Evolutionary conservation across 2,888 invertebrate genomes (phyloP).

Genomic region (Eremobia ochroleuca): DNA sequence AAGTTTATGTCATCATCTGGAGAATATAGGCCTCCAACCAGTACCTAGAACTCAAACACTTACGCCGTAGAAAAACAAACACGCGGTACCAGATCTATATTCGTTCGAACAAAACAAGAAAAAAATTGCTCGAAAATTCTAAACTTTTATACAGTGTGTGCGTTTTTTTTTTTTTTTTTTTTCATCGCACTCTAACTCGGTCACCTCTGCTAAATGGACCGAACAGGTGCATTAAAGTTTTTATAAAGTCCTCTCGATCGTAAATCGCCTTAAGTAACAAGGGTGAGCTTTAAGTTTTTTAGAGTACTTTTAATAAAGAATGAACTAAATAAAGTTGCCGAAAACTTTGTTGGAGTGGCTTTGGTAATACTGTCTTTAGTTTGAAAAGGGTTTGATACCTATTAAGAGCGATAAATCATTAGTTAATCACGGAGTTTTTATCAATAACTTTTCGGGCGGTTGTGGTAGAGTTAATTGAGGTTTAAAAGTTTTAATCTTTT

Average conservation of each 20-base stretch:
- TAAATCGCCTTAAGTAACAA: slow-evolving; percentile 87
- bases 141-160: slow-evolving; percentile 66
- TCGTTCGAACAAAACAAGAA: slow-evolving; percentile 42
- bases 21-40: slow-evolving; percentile 44
- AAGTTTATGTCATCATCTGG: slow-evolving; percentile 54
- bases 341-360: slow-evolving; percentile 73
- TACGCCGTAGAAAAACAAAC: slow-evolving; percentile 33
- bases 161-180: slow-evolving; percentile 64
- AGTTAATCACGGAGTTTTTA: slow-evolving; percentile 68
- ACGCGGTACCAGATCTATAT: slow-evolving; percentile 48
- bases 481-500: slow-evolving; percentile 66
- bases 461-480: slow-evolving; percentile 68
- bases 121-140: slow-evolving; percentile 36
- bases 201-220: slow-evolving; percentile 83
- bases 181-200: slow-evolving; percentile 68
- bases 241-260: slow-evolving; percentile 81
- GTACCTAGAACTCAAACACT: slow-evolving; percentile 23
- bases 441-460: slow-evolving; percentile 60
- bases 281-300: slow-evolving; percentile 84
- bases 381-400: slow-evolving; percentile 69
- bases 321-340: slow-evolving; percentile 68
- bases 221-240: slow-evolving; percentile 87
- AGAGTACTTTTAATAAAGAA: slow-evolving; percentile 82
- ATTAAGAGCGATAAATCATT: slow-evolving; percentile 72
- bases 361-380: slow-evolving; percentile 62